Evolutionary conservation across 2,113 vertebrate species (phyloP).

Genomic region (Polyodon spathula): DNA sequence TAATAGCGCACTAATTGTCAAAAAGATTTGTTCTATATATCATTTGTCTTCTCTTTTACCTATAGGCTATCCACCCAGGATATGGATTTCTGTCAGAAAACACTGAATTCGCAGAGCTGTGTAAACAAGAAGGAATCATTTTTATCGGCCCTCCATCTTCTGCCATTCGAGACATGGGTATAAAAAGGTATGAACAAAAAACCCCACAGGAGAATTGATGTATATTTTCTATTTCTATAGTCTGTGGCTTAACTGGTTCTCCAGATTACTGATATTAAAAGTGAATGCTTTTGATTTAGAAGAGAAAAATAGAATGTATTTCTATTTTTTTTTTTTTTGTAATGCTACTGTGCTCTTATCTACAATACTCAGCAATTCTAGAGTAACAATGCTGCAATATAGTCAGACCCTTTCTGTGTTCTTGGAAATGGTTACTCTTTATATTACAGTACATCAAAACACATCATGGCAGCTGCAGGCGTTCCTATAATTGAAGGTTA

Average conservation of each 20-base stretch:
- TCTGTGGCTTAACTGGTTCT: too few relatives aligned
- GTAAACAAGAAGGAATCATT: conserved; percentile 84
- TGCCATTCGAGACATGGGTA: conserved; percentile 96
- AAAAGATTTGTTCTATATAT: conserved; percentile 10
- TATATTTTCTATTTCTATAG: not conserved
- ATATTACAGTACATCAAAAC: conserved; percentile 79
- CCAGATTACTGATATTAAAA: too few relatives aligned
- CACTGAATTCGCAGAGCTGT: conserved; percentile 91
- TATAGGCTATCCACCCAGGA: conserved; percentile 89
- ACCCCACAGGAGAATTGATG: too few relatives aligned
- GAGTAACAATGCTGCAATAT: not conserved
- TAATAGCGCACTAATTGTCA: too few relatives aligned
- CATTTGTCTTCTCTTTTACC: conserved; percentile 22
- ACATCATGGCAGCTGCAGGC: conserved; percentile 93
- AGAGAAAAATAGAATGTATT: too few relatives aligned
- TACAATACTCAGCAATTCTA: too few relatives aligned
- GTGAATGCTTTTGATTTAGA: too few relatives aligned
- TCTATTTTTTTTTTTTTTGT: too few relatives aligned
- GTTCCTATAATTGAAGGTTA: conserved; percentile 93
- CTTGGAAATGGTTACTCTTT: not conserved
- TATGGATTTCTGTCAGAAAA: conserved; percentile 97
- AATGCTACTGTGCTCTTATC: too few relatives aligned
- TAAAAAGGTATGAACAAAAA: conserved; percentile 92
- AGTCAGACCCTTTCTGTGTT: not conserved
- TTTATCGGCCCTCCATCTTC: conserved; percentile 93